phyloP scores from a whole-genome alignment of 2,113 vertebrate genomes.

The Pedionomus torquatus region DNA sequence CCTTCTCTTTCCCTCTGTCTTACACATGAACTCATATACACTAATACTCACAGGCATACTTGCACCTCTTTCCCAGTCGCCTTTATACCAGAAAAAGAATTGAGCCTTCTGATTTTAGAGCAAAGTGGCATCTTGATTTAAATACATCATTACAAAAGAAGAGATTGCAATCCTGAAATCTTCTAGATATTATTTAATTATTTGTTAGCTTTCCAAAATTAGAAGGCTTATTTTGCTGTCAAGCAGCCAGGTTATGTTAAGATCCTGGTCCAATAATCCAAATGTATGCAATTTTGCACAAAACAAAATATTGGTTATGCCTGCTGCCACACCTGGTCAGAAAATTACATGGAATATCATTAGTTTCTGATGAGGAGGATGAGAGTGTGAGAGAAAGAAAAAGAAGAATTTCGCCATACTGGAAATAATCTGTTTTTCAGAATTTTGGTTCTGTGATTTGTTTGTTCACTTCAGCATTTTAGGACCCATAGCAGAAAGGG shows the following conservation, averaged over 20 bases:
- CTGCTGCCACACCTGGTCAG: neutral
- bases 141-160: neutral
- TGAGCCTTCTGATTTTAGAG: neutral
- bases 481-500: neutral
- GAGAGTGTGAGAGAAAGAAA: neutral
- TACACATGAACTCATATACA: neutral
- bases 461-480: neutral
- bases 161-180: neutral
- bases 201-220: neutral
- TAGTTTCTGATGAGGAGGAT: neutral
- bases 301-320: neutral
- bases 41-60: neutral
- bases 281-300: neutral
- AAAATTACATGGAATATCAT: neutral
- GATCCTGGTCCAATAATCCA: neutral
- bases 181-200: neutral
- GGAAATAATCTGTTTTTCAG: neutral
- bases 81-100: neutral
- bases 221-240: accelerated
- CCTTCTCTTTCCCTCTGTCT: neutral
- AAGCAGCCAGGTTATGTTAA: accelerated
- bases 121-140: neutral
- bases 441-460: neutral
- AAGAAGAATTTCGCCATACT: neutral
- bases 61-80: accelerated